Evolutionary conservation across 2,888 invertebrate genomes (phyloP), one percentile per base, ranked within the genome.

Genomic region (Dioctria linearis): DNA sequence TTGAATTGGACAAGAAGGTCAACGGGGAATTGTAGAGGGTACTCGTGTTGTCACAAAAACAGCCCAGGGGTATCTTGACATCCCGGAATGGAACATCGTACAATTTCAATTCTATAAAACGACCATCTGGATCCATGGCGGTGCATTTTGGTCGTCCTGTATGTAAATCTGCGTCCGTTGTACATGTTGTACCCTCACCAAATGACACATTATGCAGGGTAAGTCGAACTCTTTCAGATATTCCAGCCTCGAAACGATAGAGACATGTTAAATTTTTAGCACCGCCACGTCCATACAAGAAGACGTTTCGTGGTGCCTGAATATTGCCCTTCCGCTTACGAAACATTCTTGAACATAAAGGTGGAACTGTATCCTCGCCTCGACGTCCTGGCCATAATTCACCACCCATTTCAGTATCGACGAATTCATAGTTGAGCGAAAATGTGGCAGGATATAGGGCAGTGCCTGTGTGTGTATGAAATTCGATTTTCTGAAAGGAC

Each of bases 211-310:
- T 93, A 85, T 93, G 92, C 80, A 95, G 86, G 3, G 93, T 92
- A 8, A 95, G 88, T 25, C 92, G 90, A 0, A 95, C 92, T 71
- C 93, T 90, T 85, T 93, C 94, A 42, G 92, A 92, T 0, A 91
- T 88, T 13, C 91, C 92, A 0, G 94, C 93, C 86, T 94, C 93
- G 84, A 95, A 91, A 80, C 95, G 92, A 87, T 95, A 95, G 78
- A 94, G 91, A 87, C 96, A 96, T 80, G 94, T 94, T 79, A 96
- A 88, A 83, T 93, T 93, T 82, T 91, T 91, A 49, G 94, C 93
- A 4, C 96, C 96, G 0, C 96, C 96, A 63, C 96, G 91, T 0
- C 96, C 96, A 86, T 93, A 96, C 85, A 96, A 91, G 86, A 96
- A 93, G 3, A 95, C 94, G 87, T 96, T 96, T 13, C 92, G 87